phyloP scores from a whole-genome alignment of 2,113 vertebrate species.

The Pseudorectes ferrugineus region DNA sequence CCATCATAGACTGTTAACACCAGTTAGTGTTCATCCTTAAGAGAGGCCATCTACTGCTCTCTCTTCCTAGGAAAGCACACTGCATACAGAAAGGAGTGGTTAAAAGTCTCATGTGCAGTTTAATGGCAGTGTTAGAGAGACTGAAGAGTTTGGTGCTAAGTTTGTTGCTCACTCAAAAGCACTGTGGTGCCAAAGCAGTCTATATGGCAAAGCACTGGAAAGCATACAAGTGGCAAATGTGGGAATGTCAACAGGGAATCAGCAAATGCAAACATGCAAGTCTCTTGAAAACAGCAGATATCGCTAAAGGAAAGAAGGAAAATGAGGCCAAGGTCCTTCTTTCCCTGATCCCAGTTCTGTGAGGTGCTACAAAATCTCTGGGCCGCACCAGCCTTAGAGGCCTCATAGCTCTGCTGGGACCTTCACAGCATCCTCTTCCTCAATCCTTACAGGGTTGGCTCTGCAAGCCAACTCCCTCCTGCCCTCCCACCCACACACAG shows the following conservation, averaged over 20 bases:
- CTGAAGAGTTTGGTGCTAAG: not conserved
- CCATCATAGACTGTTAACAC: not conserved
- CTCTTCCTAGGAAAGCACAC: not conserved
- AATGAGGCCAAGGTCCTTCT: not conserved
- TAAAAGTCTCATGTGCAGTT: not conserved
- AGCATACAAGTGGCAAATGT: not conserved
- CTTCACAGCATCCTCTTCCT: not conserved
- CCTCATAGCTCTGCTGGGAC: not conserved
- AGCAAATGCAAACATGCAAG: not conserved
- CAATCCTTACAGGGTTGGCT: not conserved
- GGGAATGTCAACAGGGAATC: not conserved
- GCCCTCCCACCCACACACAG: accelerated
- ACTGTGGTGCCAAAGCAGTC: not conserved
- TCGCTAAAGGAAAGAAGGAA: not conserved
- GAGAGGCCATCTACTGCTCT: not conserved
- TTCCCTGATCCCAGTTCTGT: not conserved
- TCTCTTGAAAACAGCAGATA: not conserved
- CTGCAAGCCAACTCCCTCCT: not conserved
- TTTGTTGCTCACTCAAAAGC: not conserved
- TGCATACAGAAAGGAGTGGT: not conserved
- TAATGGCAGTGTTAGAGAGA: not conserved
- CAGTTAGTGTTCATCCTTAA: not conserved
- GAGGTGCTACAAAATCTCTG: not conserved
- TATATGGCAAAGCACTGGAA: not conserved
- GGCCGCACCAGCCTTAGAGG: not conserved